phyloP scores from a whole-genome alignment of 2,888 invertebrate species.

The Dynastes hyllus region DNA sequence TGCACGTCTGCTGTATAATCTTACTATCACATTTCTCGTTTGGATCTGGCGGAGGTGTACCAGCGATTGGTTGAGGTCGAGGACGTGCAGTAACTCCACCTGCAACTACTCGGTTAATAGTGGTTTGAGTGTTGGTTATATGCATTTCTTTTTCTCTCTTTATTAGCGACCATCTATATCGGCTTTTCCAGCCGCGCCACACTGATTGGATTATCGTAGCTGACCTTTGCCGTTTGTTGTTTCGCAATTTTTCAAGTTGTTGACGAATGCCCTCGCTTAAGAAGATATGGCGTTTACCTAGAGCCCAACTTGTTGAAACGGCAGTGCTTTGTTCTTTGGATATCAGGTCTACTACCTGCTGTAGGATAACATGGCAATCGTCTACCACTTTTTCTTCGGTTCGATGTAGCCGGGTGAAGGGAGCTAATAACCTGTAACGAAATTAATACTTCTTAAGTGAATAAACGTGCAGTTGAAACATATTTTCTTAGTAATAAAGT shows the following conservation, averaged over 20 bases:
- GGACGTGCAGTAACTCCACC: constrained; percentile 77
- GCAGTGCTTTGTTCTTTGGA: constrained; percentile 73
- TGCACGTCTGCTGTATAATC: constrained; percentile 92
- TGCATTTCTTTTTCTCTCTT: constrained; percentile 67
- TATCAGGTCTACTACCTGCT: constrained; percentile 78
- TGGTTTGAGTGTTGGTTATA: constrained; percentile 55
- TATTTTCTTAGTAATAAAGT: no score
- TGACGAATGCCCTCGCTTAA: constrained; percentile 94
- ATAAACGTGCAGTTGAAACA: no score
- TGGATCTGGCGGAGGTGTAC: constrained; percentile 88
- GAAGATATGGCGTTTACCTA: constrained; percentile 95
- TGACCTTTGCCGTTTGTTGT: constrained; percentile 84
- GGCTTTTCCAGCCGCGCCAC: constrained; percentile 87
- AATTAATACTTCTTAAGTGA: neutral
- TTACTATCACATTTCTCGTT: constrained; percentile 91
- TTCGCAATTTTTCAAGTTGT: constrained; percentile 88
- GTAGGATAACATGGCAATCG: constrained; percentile 84
- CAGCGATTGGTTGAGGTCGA: constrained; percentile 91
- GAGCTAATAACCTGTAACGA: constrained; percentile 80
- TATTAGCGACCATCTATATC: constrained; percentile 79
- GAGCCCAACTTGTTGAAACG: constrained; percentile 89
- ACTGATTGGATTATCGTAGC: constrained; percentile 89
- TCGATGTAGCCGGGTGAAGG: constrained; percentile 80
- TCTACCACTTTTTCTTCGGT: constrained; percentile 84
- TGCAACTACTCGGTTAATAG: constrained; percentile 64